Evolutionary conservation across 2,797 vertebrate genomes (phyloP), one percentile per base, ranked within the genome.

Genomic region (Tolypeutes matacus): DNA sequence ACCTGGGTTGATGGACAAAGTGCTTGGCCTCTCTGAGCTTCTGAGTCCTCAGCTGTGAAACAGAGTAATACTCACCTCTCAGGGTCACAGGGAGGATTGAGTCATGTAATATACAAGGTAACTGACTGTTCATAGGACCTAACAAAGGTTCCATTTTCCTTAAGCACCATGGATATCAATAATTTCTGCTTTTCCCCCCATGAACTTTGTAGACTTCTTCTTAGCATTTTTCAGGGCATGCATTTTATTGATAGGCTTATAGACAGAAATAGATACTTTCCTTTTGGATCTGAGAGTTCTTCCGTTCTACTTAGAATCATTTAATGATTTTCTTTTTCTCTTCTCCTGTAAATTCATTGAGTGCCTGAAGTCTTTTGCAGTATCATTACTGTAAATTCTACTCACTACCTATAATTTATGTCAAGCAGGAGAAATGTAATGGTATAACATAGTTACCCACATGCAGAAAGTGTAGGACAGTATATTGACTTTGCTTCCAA

Each of bases 181-280:
- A 5, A 77, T 51, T 83, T 25, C 21, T 73, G 20, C 82, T 29
- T 29, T 46, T 49, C 3, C 4, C 5, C n/a, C 5, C 2, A 0
- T 14, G 36, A 65, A 31, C 42, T 75, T 51, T n/a, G 56, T n/a
- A 77, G 42, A 31, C 42, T 77, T 90, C 49, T 2, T 94, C 2
- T 34, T 75, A 76, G 42, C 31, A 15, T 69, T 90, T 86, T 70
- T 85, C 42, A 83, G 82, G 39, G 86, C 58, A 72, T 42, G 21
- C 31, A 81, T 7, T 96, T 97, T 93, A 90, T 58, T 80, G 9
- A 36, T 39, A 51, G n/a, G 3, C 89, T 84, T 65, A 42, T 86
- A 83, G 62, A 39, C 81, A 96, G 97, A 97, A 97, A 89, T 95
- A 69, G 51, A 39, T 64, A 91, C 46, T 96, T 98, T 94, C 95